phyloP scores from a whole-genome alignment of 2,888 invertebrate species.

The Rhamphomyia laevipes region DNA sequence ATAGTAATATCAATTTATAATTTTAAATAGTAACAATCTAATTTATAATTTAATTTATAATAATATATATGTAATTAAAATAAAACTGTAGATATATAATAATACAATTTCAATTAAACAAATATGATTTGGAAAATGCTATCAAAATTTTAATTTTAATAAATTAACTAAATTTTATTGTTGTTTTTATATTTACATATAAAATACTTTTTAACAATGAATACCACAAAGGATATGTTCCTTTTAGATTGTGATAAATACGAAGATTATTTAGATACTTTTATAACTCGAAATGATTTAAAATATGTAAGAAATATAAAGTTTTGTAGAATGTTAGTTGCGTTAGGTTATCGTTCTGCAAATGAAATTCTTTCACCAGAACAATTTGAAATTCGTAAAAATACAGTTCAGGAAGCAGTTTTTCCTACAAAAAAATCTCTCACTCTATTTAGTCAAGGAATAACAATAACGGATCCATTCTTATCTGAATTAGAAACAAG shows the following conservation, averaged over 20 bases:
- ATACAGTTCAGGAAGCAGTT: constrained; percentile 46
- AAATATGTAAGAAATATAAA: constrained; percentile 59
- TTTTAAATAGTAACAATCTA: no score
- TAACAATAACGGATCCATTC: constrained; percentile 46
- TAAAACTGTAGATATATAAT: no score
- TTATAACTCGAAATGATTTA: constrained; percentile 58
- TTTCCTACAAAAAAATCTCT: constrained; percentile 49
- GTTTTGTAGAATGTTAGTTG: constrained; percentile 57
- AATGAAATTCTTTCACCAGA: constrained; percentile 52
- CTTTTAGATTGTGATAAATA: constrained; percentile 35
- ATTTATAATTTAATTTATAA: no score
- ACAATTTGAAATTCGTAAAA: constrained; percentile 48
- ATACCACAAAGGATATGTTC: constrained; percentile 11
- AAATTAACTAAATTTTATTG: no score
- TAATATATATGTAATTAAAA: no score
- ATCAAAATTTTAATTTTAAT: no score
- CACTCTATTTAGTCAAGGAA: constrained; percentile 47
- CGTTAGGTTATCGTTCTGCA: constrained; percentile 60
- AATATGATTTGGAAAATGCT: no score
- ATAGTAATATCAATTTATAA: no score
- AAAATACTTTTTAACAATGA: no score
- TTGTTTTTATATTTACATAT: no score
- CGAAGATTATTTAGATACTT: constrained; percentile 71
- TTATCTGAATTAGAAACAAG: constrained; percentile 56
- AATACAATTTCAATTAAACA: no score